These are phyloP conservation scores for Caiman crocodilus DNA, from an alignment of 2,797 vertebrate genomes.

Conservation along the genomic window DNA sequence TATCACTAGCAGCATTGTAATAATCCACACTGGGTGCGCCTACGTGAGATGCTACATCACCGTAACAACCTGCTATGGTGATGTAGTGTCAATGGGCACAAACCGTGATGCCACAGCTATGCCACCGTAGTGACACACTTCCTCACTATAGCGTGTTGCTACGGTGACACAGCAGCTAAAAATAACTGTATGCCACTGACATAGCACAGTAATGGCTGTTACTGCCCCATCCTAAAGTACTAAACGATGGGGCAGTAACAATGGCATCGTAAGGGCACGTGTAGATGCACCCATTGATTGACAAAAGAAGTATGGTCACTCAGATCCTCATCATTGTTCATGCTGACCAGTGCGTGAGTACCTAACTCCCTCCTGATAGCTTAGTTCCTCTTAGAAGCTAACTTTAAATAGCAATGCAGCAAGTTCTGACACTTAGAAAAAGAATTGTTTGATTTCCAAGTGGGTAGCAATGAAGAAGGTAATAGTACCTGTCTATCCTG, in stretches of 20 bases:
- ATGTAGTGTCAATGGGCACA: too few species aligned
- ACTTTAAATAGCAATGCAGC: conserved; percentile 43
- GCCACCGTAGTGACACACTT: too few species aligned
- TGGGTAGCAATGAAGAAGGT: conserved; percentile 60
- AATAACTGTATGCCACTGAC: too few species aligned
- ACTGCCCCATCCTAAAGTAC: too few species aligned
- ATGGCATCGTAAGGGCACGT: too few species aligned
- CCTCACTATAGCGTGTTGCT: too few species aligned
- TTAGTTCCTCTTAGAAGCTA: conserved; percentile 42
- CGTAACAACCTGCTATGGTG: too few species aligned
- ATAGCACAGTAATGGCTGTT: too few species aligned
- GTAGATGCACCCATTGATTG: background rate
- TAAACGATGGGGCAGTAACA: too few species aligned
- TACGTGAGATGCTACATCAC: too few species aligned
- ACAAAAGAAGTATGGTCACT: fast-evolving
- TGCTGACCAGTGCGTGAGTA: conserved; percentile 24
- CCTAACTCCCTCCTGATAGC: background rate
- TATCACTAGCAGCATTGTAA: background rate
- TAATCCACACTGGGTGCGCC: background rate
- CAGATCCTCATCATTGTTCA: conserved; percentile 4
- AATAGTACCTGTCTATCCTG: conserved; percentile 36
- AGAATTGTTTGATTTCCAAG: background rate
- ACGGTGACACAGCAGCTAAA: too few species aligned
- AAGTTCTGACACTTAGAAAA: conserved; percentile 43
- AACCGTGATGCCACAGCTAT: too few species aligned